Evolutionary conservation across 2,113 vertebrate species (phyloP).

Genomic region (Heptranchias perlo): DNA sequence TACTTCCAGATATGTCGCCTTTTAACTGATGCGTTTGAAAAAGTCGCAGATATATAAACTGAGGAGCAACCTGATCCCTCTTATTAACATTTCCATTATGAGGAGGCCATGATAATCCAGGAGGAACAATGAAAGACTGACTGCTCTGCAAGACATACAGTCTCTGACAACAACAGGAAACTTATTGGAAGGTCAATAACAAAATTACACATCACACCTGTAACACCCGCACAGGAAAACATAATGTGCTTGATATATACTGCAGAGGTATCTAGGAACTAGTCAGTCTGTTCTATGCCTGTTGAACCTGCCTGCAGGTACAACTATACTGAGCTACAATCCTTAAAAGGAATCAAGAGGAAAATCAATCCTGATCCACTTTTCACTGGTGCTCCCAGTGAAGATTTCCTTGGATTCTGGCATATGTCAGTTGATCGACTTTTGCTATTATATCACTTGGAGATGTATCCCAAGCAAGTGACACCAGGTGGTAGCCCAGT

Average conservation of each 20-base stretch:
- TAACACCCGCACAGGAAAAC: background rate
- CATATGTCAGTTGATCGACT: background rate
- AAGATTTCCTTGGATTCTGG: background rate
- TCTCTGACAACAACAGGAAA: too few relatives aligned
- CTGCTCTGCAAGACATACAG: too few relatives aligned
- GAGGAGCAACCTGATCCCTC: background rate
- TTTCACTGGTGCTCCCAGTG: background rate
- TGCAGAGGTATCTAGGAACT: background rate
- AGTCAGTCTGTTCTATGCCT: background rate
- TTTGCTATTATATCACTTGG: background rate
- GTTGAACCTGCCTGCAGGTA: background rate
- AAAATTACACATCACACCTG: background rate
- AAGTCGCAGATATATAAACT: background rate
- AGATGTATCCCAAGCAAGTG: background rate
- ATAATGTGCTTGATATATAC: background rate
- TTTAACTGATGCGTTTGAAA: background rate
- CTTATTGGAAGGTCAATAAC: background rate
- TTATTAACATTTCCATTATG: background rate
- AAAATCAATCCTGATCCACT: background rate
- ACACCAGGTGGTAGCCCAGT: background rate
- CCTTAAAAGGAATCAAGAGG: background rate
- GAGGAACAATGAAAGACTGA: background rate
- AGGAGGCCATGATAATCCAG: background rate
- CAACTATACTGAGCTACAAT: background rate
- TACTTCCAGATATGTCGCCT: background rate